Percentiles rank a stretch among this genome's conserved stretches.
These are phyloP conservation scores for Callimico goeldii DNA, from an alignment of 2,797 vertebrate genomes.

Conservation along the genomic window DNA sequence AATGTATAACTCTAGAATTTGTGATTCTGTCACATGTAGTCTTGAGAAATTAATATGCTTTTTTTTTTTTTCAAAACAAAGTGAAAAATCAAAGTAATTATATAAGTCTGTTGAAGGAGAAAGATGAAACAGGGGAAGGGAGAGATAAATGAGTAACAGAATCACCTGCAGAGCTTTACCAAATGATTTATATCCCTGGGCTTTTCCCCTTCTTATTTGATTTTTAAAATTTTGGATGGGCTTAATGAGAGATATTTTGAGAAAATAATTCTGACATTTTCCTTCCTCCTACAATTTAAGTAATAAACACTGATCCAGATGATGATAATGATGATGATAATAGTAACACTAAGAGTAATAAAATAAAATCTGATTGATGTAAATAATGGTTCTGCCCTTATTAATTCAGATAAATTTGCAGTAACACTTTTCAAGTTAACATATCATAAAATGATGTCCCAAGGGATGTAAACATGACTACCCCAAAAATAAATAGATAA, in stretches of 20 bases:
- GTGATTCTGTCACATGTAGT: background rate
- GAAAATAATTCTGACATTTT: conserved; percentile 55
- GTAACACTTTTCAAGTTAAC: background rate
- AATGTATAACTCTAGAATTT: background rate
- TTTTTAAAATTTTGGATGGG: background rate
- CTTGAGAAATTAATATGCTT: background rate
- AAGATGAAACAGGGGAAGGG: background rate
- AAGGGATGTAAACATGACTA: background rate
- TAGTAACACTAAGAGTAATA: background rate
- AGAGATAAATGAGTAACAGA: background rate
- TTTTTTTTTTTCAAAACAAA: background rate
- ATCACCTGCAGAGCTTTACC: background rate
- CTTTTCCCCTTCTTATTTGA: background rate
- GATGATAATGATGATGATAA: background rate
- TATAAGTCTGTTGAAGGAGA: background rate
- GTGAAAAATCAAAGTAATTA: background rate
- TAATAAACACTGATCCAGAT: background rate
- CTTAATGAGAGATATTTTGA: conserved; percentile 33
- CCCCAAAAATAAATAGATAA: background rate
- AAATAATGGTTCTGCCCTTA: background rate
- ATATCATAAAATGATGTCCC: background rate
- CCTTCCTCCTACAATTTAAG: conserved; percentile 5
- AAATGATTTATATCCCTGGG: background rate
- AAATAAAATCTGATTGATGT: background rate
- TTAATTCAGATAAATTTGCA: background rate